Evolutionary conservation across 2,797 vertebrate genomes (phyloP), one percentile per base, ranked within the genome.

Genomic region (Ctenochaetus hawaiiensis): DNA sequence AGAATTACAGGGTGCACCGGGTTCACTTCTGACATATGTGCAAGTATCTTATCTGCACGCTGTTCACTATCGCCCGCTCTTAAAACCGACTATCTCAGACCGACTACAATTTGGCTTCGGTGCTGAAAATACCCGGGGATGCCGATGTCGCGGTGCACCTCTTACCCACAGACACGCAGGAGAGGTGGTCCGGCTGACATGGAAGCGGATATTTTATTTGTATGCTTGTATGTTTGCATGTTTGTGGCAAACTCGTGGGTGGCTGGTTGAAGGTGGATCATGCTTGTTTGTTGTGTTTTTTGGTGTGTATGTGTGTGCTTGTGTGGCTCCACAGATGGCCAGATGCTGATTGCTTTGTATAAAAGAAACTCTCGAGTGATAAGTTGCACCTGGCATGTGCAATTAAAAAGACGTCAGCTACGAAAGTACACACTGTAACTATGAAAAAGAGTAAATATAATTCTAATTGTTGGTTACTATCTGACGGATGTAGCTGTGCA

Each of bases 171-270:
- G n/a, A n/a, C n/a, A n/a, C n/a, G 4, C 61, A 56, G 75, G 53
- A 63, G 72, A 74, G 67, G 39, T 67, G 81, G 67, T 80, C 65
- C 49, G 77, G 51, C 67, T 57, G 49, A 81, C 51, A 49, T 63
- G 58, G 48, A 67, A 62, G 61, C 75, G 73, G 62, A 81, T 72
- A 74, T 81, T 75, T 30, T 30, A 30, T 75, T 81, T 73, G 45
- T 57, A 23, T 71, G 63, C 77, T 67, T 72, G 59, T 54, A 56
- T 70, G 62, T 82, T 71, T 78, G 72, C 45, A 58, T 66, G 75
- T 81, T 85, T 83, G 85, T 72, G 43, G 81, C 47, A 56, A 58
- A 56, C 58, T 70, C 47, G 44, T 79, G 74, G 74, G 77, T 75
- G 80, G 69, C 26, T 81, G 39, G 41, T 65, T 61, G 68, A 65